Evolutionary conservation across 23 tunicate genomes (phyloP).

Genomic region (Trididemnum nubilum): DNA sequence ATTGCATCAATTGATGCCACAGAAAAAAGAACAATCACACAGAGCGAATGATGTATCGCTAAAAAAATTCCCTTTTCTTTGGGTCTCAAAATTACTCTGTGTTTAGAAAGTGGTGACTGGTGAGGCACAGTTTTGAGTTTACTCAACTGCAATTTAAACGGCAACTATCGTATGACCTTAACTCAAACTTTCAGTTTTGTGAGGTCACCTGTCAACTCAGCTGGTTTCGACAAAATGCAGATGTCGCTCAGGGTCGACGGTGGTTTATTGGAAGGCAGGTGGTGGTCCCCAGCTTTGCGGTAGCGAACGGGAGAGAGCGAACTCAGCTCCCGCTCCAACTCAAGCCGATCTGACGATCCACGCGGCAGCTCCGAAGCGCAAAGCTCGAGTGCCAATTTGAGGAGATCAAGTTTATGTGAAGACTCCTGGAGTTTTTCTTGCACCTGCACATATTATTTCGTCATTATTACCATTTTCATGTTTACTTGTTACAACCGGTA

Average conservation of each 20-base stretch:
- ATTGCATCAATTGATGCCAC: too few relatives aligned
- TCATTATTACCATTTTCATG: too few relatives aligned
- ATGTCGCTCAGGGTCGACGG: constrained; percentile 7
- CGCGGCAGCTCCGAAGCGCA: constrained; percentile 66
- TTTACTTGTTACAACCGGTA: too few relatives aligned
- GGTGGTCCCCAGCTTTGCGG: not conserved
- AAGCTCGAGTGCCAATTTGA: constrained; percentile 77
- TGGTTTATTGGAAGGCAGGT: not conserved
- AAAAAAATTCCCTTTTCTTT: too few relatives aligned
- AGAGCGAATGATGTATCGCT: too few relatives aligned
- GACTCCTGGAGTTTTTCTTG: constrained; percentile 91
- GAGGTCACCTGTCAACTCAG: constrained; percentile 85
- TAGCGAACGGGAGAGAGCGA: constrained; percentile 52
- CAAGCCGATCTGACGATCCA: constrained; percentile 46
- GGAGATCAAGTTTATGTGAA: constrained; percentile 81
- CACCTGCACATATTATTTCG: constrained; percentile 53
- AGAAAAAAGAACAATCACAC: too few relatives aligned
- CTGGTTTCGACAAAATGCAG: constrained; percentile 80
- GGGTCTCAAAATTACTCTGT: too few relatives aligned
- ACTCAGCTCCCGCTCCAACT: constrained; percentile 69
- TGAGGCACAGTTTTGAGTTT: too few relatives aligned
- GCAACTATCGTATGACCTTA: too few relatives aligned
- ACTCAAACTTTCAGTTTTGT: too few relatives aligned
- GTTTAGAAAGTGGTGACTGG: too few relatives aligned
- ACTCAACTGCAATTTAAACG: too few relatives aligned